Percentiles rank a stretch among this genome's conserved stretches.
phyloP scores from a whole-genome alignment of 2,797 vertebrate species.

The Sebastes cheni region DNA sequence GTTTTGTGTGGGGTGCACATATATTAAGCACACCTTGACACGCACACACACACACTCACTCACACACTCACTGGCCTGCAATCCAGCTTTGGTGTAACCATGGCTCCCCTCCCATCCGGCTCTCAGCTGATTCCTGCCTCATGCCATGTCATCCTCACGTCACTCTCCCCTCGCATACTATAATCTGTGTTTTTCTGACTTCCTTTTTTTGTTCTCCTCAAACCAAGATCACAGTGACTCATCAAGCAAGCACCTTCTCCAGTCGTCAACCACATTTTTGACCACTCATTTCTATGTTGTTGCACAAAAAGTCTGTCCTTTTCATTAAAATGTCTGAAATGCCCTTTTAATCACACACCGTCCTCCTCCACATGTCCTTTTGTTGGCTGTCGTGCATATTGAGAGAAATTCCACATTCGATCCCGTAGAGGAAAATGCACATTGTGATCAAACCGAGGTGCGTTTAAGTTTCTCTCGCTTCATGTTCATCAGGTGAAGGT shows the following conservation, averaged over 20 bases:
- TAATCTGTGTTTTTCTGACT: conserved; percentile 44
- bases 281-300: conserved; percentile 38
- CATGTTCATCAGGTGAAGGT: conserved; percentile 51
- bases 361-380: conserved; percentile 27
- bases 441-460: neutral
- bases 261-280: conserved; percentile 27
- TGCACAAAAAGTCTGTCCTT: conserved; percentile 46
- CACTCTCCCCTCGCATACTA: conserved; percentile 42
- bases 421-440: neutral
- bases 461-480: conserved; percentile 21
- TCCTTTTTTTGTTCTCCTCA: conserved; percentile 20
- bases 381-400: conserved; percentile 22
- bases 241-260: conserved; percentile 54
- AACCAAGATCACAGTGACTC: conserved; percentile 48
- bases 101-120: conserved; percentile 55
- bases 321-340: conserved; percentile 62
- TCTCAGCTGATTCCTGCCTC: conserved; percentile 71
- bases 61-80: conserved; percentile 35
- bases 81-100: conserved; percentile 47
- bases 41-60: conserved; percentile 32
- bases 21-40: conserved; percentile 16
- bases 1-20: conserved; percentile 62
- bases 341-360: conserved; percentile 3
- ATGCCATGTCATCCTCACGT: conserved; percentile 69
- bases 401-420: conserved; percentile 3